Conservation (phyloP, 2,888 invertebrate species). For the Zaprionus bogoriensis region DNA sequence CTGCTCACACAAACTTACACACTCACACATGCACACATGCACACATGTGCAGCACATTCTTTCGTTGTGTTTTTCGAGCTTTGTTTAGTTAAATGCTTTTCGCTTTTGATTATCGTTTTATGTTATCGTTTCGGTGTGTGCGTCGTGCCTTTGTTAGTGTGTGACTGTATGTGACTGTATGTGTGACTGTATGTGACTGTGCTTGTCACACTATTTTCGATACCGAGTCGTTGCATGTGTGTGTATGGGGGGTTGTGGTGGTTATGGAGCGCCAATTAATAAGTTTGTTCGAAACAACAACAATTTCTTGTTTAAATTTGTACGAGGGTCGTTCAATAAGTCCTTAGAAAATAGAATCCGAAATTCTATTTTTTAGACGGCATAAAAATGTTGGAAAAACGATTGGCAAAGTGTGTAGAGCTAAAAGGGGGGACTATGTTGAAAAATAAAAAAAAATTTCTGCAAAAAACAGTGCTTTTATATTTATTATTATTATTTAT, state of each 20-base stretch:
- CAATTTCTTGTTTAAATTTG: background rate
- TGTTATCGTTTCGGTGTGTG: conserved; percentile 16
- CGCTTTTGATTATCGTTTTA: conserved; percentile 34
- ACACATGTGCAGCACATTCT: background rate
- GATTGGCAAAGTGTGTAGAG: too few relatives aligned
- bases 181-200: background rate
- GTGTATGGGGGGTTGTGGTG: too few relatives aligned
- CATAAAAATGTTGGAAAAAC: too few relatives aligned
- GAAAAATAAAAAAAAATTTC: background rate
- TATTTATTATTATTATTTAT: background rate
- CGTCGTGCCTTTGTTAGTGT: conserved; percentile 28
- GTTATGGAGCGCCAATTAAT: background rate
- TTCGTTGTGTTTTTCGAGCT: conserved; percentile 12
- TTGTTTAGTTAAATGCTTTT: conserved; percentile 39
- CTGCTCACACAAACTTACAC: background rate
- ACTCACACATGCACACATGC: background rate
- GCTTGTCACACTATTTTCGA: conserved; percentile 5
- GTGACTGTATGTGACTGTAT: background rate
- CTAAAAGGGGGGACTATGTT: too few relatives aligned
- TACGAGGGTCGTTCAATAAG: too few relatives aligned
- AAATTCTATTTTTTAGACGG: too few relatives aligned
- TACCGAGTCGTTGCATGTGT: too few relatives aligned
- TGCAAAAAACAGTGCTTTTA: too few relatives aligned
- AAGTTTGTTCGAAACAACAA: background rate
- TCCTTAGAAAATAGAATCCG: background rate